Percentiles rank a stretch among this genome's conserved stretches.
These are phyloP conservation scores for Neoaliturus tenellus DNA, from an alignment of 2,888 invertebrate genomes.

Conservation along the genomic window DNA sequence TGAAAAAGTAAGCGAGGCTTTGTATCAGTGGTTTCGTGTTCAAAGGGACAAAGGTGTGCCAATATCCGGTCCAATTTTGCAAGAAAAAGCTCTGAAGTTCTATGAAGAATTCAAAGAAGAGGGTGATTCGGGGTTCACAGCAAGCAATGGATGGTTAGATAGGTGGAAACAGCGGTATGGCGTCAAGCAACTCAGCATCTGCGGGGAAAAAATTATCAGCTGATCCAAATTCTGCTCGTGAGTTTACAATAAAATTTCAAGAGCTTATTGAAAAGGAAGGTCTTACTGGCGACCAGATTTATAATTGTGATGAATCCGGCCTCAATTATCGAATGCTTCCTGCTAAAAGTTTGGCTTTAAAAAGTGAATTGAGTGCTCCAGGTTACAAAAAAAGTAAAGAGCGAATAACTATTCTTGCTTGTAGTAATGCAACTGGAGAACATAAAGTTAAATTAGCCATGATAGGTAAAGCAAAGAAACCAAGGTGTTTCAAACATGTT, in stretches of 20 bases:
- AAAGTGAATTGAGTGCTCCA: slow-evolving; percentile 4
- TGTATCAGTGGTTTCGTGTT: slow-evolving; percentile 4
- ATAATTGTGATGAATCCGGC: slow-evolving; percentile 21
- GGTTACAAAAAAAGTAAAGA: slow-evolving; percentile 36
- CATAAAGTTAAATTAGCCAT: not conserved
- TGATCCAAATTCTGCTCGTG: not conserved
- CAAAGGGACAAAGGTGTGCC: slow-evolving; percentile 20
- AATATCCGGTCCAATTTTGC: not conserved
- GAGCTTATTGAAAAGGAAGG: slow-evolving; percentile 38
- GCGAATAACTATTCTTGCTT: not conserved
- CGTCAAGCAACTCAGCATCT: slow-evolving; percentile 4
- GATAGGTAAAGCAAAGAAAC: slow-evolving; percentile 12
- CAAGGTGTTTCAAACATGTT: not conserved
- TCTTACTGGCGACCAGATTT: slow-evolving; percentile 19
- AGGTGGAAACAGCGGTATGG: slow-evolving; percentile 35
- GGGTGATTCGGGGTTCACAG: slow-evolving; percentile 35
- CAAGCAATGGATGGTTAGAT: slow-evolving; percentile 40
- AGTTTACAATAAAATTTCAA: slow-evolving; percentile 43
- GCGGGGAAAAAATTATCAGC: slow-evolving; percentile 13
- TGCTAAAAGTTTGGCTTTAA: slow-evolving; percentile 15
- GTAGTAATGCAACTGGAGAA: slow-evolving; percentile 23
- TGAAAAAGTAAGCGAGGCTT: too few species aligned
- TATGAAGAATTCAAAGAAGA: slow-evolving; percentile 37
- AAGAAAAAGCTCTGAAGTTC: slow-evolving; percentile 39
- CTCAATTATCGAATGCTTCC: slow-evolving; percentile 8